Percentiles rank a stretch among this genome's conserved stretches.
These are phyloP conservation scores for Phyllostomus hastatus DNA, from an alignment of 2,113 vertebrate species.

Conservation along the genomic window DNA sequence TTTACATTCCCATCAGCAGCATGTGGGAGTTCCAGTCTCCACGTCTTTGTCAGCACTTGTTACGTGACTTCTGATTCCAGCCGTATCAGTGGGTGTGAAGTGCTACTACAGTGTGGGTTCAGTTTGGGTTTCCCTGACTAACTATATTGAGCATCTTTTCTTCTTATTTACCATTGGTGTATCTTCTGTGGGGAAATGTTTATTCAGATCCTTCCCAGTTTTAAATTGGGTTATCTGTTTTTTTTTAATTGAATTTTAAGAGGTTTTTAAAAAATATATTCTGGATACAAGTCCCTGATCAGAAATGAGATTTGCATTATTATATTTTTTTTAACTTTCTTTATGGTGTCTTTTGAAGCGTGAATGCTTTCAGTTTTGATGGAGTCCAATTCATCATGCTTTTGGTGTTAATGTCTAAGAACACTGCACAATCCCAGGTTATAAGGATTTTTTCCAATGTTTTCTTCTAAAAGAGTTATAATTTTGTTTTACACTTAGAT, in stretches of 20 bases:
- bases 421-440: neutral
- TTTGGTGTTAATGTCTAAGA: neutral
- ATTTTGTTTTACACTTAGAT: conserved; percentile 16
- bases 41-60: neutral
- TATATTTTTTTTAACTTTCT: neutral
- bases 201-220: neutral
- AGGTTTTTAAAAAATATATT: neutral
- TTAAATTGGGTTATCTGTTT: neutral
- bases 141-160: neutral
- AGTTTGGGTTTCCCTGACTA: neutral
- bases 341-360: neutral
- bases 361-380: neutral
- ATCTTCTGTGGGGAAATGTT: neutral
- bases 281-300: neutral
- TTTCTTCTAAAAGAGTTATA: conserved; percentile 20
- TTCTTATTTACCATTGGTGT: neutral
- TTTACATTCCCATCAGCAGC: neutral
- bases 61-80: neutral
- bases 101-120: neutral
- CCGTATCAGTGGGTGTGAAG: neutral
- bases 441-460: neutral
- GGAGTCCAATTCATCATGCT: neutral
- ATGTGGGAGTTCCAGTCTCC: neutral
- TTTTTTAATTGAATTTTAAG: neutral
- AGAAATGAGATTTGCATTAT: neutral